Evolutionary conservation across 2,888 invertebrate species (phyloP), one percentile per base, ranked within the genome.

Genomic region (Microctonus hyperodae): DNA sequence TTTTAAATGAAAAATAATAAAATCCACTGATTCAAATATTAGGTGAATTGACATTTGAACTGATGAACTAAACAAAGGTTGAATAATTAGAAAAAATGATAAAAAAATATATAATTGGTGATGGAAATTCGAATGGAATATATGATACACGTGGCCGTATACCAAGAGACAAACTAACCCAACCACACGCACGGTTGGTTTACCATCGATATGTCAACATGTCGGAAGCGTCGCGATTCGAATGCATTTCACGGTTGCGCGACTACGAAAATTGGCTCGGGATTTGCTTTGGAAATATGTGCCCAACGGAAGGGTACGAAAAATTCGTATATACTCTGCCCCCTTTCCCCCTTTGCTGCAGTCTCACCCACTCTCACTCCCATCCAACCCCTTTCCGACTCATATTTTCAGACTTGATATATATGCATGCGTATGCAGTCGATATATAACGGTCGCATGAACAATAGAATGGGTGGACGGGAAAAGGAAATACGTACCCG

Each of bases 231-330:
- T 63, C 69, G 31, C 65, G 69, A 75, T 73, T 72, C 72, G 73
- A 74, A 74, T 73, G 66, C 65, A 69, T 73, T 75, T 75, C 69
- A 74, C 70, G 73, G 70, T 74, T 69, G 68, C 65, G 61, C 69
- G 71, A 64, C 59, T 69, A 70, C 64, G 69, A 72, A 75, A 75
- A 75, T 73, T 71, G 69, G 64, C 64, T 48, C 56, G 69, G 61
- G 71, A 71, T 65, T 71, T 69, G 63, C 67, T 64, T 20, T 59
- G 55, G 48, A 62, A 62, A 62, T 62, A 62, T 25, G 66, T 57
- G 65, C 68, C 44, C 69, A 51, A 28, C 64, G 48, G 50, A 44
- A 64, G 40, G 60, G 44, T 60, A 59, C 48, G 28, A 44, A 64
- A 58, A 28, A 51, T 64, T 67, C 37, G 28, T 25, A 22, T 35